Evolutionary conservation across 2,888 invertebrate genomes (phyloP).

Genomic region (Spodoptera picta): DNA sequence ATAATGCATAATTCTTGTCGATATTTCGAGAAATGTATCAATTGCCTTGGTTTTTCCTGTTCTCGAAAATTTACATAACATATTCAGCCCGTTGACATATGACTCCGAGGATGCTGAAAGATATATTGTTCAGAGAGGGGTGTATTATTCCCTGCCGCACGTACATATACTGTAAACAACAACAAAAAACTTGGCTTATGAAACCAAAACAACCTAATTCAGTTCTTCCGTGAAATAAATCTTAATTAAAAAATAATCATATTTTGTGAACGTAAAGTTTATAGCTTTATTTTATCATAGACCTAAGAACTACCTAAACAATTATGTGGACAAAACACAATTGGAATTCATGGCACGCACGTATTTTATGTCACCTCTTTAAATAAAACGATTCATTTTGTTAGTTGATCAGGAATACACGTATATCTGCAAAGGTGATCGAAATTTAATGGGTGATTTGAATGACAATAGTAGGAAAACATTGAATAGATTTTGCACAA

Average conservation of each 20-base stretch:
- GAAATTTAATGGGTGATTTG: conserved; percentile 11
- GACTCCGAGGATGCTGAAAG: conserved; percentile 16
- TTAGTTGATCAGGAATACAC: not conserved
- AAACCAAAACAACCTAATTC: conserved; percentile 6
- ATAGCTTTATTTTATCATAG: no score
- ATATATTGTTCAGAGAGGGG: conserved; percentile 3
- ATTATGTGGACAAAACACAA: no score
- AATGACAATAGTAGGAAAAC: conserved; percentile 21
- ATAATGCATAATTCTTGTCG: conserved; percentile 11
- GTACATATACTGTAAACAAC: not conserved
- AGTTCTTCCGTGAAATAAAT: not conserved
- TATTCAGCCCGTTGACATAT: conserved; percentile 36
- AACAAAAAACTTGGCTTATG: conserved; percentile 14
- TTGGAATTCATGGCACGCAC: no score
- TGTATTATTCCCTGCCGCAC: conserved; percentile 1
- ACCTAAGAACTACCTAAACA: no score
- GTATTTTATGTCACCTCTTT: no score
- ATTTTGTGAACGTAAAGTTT: no score
- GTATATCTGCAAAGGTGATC: not conserved
- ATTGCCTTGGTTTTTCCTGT: conserved; percentile 17
- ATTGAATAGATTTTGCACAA: not conserved
- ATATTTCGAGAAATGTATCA: conserved; percentile 24
- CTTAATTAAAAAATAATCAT: no score
- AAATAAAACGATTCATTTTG: no score
- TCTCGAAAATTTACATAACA: conserved; percentile 15